Evolutionary conservation across 2,888 invertebrate species (phyloP).

Genomic region (Petrophora chlorosata): DNA sequence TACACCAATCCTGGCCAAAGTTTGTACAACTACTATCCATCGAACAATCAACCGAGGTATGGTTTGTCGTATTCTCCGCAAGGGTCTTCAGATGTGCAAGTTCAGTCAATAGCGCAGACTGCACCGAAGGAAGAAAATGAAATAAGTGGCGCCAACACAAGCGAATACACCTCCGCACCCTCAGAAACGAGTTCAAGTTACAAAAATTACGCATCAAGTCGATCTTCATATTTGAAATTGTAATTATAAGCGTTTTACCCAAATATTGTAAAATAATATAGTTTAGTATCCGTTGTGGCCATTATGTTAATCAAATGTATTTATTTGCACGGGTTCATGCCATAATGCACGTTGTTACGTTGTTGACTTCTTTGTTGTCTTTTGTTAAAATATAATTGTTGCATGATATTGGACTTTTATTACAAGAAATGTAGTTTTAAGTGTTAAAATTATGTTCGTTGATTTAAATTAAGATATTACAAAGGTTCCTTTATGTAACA

Average conservation of each 20-base stretch:
- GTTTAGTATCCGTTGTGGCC: constrained; percentile 40
- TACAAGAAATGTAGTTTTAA: background rate
- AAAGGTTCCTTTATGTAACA: constrained; percentile 8
- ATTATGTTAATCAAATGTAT: constrained; percentile 52
- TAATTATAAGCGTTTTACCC: constrained; percentile 20
- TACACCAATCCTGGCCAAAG: constrained; percentile 66
- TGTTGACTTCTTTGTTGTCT: constrained; percentile 27
- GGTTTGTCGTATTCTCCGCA: constrained; percentile 54
- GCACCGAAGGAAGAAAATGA: constrained; percentile 71
- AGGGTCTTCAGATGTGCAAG: constrained; percentile 54
- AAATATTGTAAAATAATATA: constrained; percentile 23
- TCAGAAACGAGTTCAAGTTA: constrained; percentile 62
- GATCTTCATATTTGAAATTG: constrained; percentile 57
- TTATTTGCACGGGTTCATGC: constrained; percentile 43
- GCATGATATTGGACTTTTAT: constrained; percentile 16
- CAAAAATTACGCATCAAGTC: constrained; percentile 62
- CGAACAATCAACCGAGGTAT: constrained; percentile 66
- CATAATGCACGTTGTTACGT: constrained; percentile 21
- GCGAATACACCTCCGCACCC: constrained; percentile 58
- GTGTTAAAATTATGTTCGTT: background rate
- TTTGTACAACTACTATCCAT: constrained; percentile 70
- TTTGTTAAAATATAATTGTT: constrained; percentile 31
- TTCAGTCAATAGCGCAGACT: constrained; percentile 52
- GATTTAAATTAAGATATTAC: constrained; percentile 11
- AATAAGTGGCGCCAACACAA: constrained; percentile 49